Conservation (phyloP, 2,797 vertebrate species). For the Borostomias antarcticus region DNA sequence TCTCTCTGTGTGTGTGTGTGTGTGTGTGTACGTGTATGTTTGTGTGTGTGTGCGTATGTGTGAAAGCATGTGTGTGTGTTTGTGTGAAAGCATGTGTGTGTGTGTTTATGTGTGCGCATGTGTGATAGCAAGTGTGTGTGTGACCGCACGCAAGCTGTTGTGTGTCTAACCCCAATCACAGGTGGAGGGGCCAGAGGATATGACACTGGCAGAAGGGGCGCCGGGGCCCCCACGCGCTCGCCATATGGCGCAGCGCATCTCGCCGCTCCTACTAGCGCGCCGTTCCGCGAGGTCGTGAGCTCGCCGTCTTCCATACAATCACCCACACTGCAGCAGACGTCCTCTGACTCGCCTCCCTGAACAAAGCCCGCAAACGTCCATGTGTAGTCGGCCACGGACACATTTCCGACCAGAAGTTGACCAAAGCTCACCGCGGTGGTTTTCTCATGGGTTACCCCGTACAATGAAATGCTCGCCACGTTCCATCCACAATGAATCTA, state of each 20-base stretch:
- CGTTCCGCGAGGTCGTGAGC: not conserved
- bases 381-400: too few species aligned
- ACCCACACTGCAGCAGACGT: too few species aligned
- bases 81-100: not conserved
- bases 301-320: not conserved
- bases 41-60: too few species aligned
- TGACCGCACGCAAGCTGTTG: not conserved
- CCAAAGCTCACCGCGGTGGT: too few species aligned
- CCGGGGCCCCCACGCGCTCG: slow-evolving; percentile 35
- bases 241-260: slow-evolving; percentile 61
- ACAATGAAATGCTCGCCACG: too few species aligned
- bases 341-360: too few species aligned
- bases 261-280: slow-evolving; percentile 29
- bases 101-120: not conserved
- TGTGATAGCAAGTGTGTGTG: not conserved
- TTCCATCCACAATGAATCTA: too few species aligned
- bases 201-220: slow-evolving; percentile 55
- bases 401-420: too few species aligned
- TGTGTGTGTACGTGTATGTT: too few species aligned
- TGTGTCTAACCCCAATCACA: not conserved
- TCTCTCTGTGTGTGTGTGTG: not conserved
- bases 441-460: too few species aligned
- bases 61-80: too few species aligned
- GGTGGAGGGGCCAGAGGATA: slow-evolving; percentile 48
- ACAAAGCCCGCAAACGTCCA: too few species aligned